Evolutionary conservation across 2,888 invertebrate species (phyloP), one percentile per base, ranked within the genome.

Genomic region (Metellina segmentata): DNA sequence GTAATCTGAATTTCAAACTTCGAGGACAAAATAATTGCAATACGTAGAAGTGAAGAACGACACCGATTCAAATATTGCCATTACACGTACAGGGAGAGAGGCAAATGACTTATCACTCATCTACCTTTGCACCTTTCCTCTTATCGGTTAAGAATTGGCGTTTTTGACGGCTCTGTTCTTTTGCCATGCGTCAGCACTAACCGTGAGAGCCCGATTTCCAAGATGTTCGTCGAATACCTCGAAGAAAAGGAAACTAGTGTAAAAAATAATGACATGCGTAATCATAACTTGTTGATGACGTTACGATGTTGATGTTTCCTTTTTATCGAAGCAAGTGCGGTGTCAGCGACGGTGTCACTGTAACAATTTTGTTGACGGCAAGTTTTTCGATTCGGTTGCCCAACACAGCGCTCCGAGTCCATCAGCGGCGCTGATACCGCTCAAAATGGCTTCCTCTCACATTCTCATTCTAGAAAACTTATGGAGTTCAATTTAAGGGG

Each of bases 161-260:
- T 51, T 72, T 82, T 71, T 75, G 49, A 74, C 71, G 72, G 70
- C 70, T n/a, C n/a, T 71, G 51, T 48, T 7, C 20, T 69, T 81
- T 82, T 81, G 52, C 48, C 74, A 61, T 85, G 75, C 85, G 85
- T 75, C 85, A 85, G 85, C 85, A 85, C 34, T 79, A 61, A 16
- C n/a, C 11, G 11, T 11, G 74, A 19, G 51, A 51, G 53, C 52
- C 49, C 20, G 16, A 16, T 52, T 52, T 79, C 16, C 61, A 61
- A 61, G 61, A 61, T 61, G 61, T 61, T 61, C 13, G 13, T 61
- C 8, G 61, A 61, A 61, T 61, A 61, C 16, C 61, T 61, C 16
- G 13, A 34, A 11, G 61, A 61, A 61, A 61, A 16, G 61, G 61
- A 61, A 61, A 8, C 6, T 1, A 61, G 13, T 6, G 16, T 61